These are phyloP conservation scores for Silvanus unidentatus DNA, from an alignment of 2,888 invertebrate species.

Conservation along the genomic window DNA sequence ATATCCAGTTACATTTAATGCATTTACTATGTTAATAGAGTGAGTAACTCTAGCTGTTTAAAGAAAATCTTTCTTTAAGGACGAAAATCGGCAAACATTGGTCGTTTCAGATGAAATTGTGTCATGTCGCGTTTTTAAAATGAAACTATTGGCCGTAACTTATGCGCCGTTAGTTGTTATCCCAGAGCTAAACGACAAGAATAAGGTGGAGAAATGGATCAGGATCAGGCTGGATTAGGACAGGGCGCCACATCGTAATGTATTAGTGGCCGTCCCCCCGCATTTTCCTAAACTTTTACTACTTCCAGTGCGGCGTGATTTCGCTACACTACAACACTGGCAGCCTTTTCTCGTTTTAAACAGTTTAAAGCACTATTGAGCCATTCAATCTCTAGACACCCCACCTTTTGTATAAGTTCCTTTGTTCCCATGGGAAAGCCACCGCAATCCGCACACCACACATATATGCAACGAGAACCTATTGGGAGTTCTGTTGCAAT, in stretches of 20 bases:
- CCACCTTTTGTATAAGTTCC: slow-evolving; percentile 23
- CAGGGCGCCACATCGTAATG: slow-evolving; percentile 18
- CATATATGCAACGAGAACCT: slow-evolving; percentile 13
- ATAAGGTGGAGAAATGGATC: slow-evolving; percentile 32
- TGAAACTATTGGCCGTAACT: too few relatives aligned
- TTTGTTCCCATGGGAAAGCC: slow-evolving; percentile 22
- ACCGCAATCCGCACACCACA: slow-evolving; percentile 18
- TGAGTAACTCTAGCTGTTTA: too few relatives aligned
- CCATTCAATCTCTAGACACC: slow-evolving; percentile 17
- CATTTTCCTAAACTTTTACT: slow-evolving; percentile 11
- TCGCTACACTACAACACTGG: background rate
- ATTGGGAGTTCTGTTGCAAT: slow-evolving; percentile 2
- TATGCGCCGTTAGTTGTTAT: slow-evolving; percentile 4
- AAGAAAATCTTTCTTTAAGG: too few relatives aligned
- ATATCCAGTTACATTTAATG: too few relatives aligned
- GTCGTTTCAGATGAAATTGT: too few relatives aligned
- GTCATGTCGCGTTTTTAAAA: too few relatives aligned
- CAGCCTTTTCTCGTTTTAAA: slow-evolving; percentile 19
- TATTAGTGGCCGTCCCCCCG: slow-evolving; percentile 20
- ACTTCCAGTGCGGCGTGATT: background rate
- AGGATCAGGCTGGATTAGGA: slow-evolving; percentile 28
- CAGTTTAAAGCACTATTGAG: slow-evolving; percentile 33
- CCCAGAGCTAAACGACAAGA: slow-evolving; percentile 22
- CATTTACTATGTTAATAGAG: too few relatives aligned
- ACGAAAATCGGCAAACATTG: too few relatives aligned